phyloP scores from a whole-genome alignment of 2,113 vertebrate species.

The Ceyx melanurus region DNA sequence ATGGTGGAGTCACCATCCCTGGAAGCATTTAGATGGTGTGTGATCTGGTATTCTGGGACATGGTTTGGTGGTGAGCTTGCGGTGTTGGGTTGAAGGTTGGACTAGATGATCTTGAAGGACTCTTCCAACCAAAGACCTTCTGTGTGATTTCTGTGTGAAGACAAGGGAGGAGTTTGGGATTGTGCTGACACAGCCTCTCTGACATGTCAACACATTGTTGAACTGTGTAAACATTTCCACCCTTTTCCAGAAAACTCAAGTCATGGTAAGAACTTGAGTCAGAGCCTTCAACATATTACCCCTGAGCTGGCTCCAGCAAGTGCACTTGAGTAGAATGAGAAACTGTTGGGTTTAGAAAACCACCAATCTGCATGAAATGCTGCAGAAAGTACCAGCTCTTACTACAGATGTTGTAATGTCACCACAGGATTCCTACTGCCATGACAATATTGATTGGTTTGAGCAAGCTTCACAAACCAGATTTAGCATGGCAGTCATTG shows the following conservation, averaged over 20 bases:
- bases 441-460: rapidly evolving
- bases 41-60: no score
- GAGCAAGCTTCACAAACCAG: neutral
- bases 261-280: neutral
- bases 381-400: neutral
- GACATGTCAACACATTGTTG: neutral
- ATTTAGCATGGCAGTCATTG: neutral
- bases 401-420: neutral
- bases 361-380: neutral
- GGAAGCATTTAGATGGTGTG: no score
- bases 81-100: no score
- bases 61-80: no score
- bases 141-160: neutral
- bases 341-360: neutral
- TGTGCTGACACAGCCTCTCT: neutral
- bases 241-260: neutral
- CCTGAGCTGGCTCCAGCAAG: neutral
- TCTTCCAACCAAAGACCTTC: no score
- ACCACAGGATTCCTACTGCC: neutral
- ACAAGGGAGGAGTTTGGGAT: neutral
- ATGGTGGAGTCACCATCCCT: no score
- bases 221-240: neutral
- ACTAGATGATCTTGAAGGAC: no score
- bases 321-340: neutral
- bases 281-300: neutral